Evolutionary conservation across 2,113 vertebrate species (phyloP).

Genomic region (Cinclus mexicanus): DNA sequence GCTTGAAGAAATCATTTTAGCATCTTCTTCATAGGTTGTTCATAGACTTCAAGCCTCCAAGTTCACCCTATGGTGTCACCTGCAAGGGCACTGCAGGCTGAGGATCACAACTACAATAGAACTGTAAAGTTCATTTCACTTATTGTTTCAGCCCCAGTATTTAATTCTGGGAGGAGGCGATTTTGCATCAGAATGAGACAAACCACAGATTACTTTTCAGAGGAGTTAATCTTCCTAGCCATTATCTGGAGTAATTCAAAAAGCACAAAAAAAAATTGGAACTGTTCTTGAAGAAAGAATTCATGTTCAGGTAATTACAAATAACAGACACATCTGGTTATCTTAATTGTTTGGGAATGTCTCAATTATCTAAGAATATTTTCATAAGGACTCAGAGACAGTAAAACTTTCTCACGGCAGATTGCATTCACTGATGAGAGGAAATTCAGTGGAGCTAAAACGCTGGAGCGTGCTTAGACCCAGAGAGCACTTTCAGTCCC

Average conservation of each 20-base stretch:
- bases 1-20: slow-evolving; percentile 30
- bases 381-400: slow-evolving; percentile 75
- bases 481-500: slow-evolving; percentile 30
- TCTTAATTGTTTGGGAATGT: slow-evolving; percentile 84
- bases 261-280: slow-evolving; percentile 71
- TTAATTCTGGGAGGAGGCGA: slow-evolving; percentile 68
- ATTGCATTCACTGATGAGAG: slow-evolving; percentile 74
- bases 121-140: slow-evolving; percentile 27
- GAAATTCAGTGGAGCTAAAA: slow-evolving; percentile 63
- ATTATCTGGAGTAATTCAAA: slow-evolving; percentile 78
- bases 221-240: slow-evolving; percentile 75
- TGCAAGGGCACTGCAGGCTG: neutral
- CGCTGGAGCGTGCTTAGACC: slow-evolving; percentile 48
- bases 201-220: slow-evolving; percentile 66
- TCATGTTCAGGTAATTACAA: slow-evolving; percentile 83
- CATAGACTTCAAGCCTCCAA: neutral
- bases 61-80: neutral
- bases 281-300: slow-evolving; percentile 76
- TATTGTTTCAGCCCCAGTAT: slow-evolving; percentile 63
- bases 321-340: slow-evolving; percentile 82
- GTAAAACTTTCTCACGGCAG: slow-evolving; percentile 77
- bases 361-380: slow-evolving; percentile 80
- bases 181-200: slow-evolving; percentile 72
- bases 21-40: neutral
- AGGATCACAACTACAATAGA: neutral